Base-by-base conservation (phyloP, 2,113 vertebrate species). In the Melanotaenia duboulayi region DNA sequence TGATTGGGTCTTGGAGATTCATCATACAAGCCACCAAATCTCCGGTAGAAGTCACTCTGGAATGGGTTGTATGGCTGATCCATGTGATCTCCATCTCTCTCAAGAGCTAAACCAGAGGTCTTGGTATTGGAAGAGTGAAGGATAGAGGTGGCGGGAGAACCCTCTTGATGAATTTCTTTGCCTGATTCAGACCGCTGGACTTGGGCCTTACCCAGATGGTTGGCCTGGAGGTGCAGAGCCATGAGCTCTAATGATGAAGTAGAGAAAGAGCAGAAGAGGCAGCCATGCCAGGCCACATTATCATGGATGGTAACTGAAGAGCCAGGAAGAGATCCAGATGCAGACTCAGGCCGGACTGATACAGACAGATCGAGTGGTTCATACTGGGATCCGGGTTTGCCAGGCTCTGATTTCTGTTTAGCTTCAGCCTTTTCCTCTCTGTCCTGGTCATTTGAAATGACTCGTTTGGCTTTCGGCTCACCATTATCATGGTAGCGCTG, bases 191-290 rank as follows among this genome's bases (percentile, higher is more conserved):
- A 11, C 6, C 63, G 90, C 66, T 96, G 96, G 75, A 93, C 93
- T 60, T 95, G 96, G 1, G 94, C 93, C 76, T 96, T 97, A 63
- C 96, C 96, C 75, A 99, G 71, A 87, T 99, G 98, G 79, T 98
- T 99, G 83, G 97, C 97, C 92, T 98, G 98, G 59, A 99, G 95
- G 71, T 99, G 98, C 39, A 99, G 95, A 63, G 97, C 97, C 97
- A 98, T 99, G 12, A 99, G 91, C 87, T 99, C 98, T 90, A 97
- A 86, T 12, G 98, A 99, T 1, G 97, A 95, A 2, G 98, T 99
- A 3, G 96, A 97, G 83, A 98, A 99, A 14, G 98, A 95, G 80
- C 98, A 99, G 83, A 99, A 99, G 35, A 99, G 93, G 90, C 98
- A 99, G 76, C 97, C 94, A 0, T 99, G 97, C 98, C 98, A 99